Conservation (phyloP, 2,888 invertebrate genomes). For the Leucophenga maculata region DNA sequence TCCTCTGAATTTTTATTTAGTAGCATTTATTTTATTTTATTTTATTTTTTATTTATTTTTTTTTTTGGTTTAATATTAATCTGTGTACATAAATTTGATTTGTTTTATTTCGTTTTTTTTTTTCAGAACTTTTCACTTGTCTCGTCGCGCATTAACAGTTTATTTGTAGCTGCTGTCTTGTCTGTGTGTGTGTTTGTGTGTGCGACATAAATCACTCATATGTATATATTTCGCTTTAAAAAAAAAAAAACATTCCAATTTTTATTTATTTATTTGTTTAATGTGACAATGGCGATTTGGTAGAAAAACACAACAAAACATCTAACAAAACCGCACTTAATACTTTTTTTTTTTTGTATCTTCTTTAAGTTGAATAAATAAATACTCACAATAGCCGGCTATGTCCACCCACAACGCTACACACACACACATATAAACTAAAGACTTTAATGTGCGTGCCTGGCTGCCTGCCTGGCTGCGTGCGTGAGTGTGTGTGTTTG, state of each 20-base stretch:
- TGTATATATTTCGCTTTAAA: background rate
- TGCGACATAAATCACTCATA: conserved; percentile 19
- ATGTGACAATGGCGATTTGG: conserved; percentile 8
- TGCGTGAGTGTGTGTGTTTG: conserved; percentile 39
- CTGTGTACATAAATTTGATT: background rate
- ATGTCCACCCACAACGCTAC: background rate
- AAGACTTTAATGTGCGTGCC: conserved; percentile 22
- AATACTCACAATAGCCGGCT: background rate
- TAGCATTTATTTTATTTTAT: background rate
- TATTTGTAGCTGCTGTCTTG: background rate
- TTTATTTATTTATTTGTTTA: conserved; percentile 13
- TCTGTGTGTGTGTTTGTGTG: background rate
- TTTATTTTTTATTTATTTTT: background rate
- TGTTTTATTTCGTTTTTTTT: too few relatives aligned
- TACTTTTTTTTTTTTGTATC: conserved; percentile 9
- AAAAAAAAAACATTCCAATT: background rate
- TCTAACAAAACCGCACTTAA: conserved; percentile 13
- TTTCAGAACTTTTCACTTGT: background rate
- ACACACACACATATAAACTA: background rate
- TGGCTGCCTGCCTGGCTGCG: background rate
- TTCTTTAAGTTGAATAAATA: conserved; percentile 21
- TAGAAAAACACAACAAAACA: background rate
- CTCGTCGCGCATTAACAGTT: too few relatives aligned
- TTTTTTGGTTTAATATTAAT: background rate
- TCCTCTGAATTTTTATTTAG: background rate